Evolutionary conservation across 2,888 invertebrate species (phyloP).

Genomic region (Pristionchus fissidentatus): DNA sequence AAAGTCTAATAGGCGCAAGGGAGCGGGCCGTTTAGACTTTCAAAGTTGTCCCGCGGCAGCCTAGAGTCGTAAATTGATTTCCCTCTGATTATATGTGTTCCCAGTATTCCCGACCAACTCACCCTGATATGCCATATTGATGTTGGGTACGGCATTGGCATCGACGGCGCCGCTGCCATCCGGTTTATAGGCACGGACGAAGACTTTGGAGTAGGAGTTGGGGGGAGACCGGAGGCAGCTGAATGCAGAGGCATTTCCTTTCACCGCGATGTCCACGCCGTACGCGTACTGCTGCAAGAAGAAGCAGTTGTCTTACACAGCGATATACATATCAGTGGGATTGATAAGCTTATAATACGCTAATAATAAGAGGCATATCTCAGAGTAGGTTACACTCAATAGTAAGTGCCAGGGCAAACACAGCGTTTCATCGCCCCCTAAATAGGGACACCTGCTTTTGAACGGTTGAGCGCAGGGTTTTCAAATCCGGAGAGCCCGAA

Average conservation of each 20-base stretch:
- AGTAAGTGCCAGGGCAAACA: no score
- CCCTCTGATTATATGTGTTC: neutral
- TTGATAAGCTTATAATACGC: neutral
- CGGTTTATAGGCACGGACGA: conserved; percentile 47
- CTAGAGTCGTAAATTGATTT: no score
- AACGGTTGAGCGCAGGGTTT: no score
- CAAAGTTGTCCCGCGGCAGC: no score
- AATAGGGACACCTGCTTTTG: no score
- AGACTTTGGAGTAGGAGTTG: conserved; percentile 37
- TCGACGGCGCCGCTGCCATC: conserved; percentile 40
- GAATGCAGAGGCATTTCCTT: conserved; percentile 6
- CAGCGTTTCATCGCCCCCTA: no score
- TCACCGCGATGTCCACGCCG: conserved; percentile 38
- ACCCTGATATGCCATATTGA: conserved; percentile 39
- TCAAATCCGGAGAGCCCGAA: no score
- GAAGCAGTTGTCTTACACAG: neutral
- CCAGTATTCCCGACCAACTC: no score
- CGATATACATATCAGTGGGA: neutral
- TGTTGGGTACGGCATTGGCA: conserved; percentile 39
- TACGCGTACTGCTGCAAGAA: conserved; percentile 38
- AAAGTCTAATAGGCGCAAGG: no score
- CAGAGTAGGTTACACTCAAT: no score
- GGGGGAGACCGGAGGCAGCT: conserved; percentile 7
- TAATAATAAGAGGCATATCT: no score
- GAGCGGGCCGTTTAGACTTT: no score